These are phyloP conservation scores for Phaenicophaeus curvirostris DNA, from an alignment of 2,797 vertebrate species.

Conservation along the genomic window DNA sequence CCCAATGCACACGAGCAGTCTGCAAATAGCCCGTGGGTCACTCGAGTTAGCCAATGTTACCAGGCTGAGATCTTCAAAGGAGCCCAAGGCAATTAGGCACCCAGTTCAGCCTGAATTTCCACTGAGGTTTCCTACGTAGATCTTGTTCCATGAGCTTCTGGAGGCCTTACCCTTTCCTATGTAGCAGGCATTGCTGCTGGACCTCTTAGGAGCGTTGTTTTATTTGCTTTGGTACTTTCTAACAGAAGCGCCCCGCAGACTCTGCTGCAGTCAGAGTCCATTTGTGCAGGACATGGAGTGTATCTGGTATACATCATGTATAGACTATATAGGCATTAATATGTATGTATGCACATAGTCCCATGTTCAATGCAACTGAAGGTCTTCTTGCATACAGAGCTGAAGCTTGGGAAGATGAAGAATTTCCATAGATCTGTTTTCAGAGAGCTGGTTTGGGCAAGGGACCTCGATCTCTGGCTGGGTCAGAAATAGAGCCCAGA, in stretches of 20 bases:
- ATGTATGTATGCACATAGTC: fast-evolving
- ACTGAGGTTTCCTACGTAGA: fast-evolving
- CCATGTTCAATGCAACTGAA: fast-evolving
- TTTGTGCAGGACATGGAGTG: not conserved
- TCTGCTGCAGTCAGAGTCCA: fast-evolving
- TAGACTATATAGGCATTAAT: too few relatives aligned
- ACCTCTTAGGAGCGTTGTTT: not conserved
- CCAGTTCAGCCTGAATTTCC: not conserved
- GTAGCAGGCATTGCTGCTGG: fast-evolving
- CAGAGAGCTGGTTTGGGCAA: not conserved
- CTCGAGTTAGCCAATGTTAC: not conserved
- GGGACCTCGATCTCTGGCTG: not conserved
- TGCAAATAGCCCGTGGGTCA: not conserved
- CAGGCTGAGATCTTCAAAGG: not conserved
- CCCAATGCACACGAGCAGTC: not conserved
- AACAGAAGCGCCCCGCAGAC: fast-evolving
- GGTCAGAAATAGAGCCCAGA: not conserved
- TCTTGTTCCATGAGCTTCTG: not conserved
- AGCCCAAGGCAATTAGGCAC: not conserved
- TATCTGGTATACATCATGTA: too few relatives aligned
- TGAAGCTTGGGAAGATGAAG: not conserved
- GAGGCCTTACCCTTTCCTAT: not conserved
- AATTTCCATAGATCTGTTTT: not conserved
- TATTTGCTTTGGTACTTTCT: not conserved
- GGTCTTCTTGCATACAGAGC: fast-evolving